These are phyloP conservation scores for Anneissia japonica DNA, from an alignment of 35 echinoderm and acorn worm species.

Conservation along the genomic window DNA sequence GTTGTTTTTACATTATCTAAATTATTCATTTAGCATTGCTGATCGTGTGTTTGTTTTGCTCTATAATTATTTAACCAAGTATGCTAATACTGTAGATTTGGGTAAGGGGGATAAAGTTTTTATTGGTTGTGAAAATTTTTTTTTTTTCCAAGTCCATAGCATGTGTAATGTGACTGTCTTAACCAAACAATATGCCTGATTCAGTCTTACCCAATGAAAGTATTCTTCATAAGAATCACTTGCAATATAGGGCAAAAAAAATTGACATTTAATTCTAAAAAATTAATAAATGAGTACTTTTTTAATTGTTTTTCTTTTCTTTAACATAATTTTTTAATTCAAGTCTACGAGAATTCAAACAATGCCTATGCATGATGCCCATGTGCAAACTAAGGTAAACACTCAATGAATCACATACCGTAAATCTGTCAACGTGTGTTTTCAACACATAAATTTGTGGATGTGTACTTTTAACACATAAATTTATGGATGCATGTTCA, in stretches of 20 bases:
- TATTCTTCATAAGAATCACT: no score
- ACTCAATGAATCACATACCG: no score
- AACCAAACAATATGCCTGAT: background rate
- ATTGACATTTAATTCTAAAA: background rate
- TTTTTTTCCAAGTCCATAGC: background rate
- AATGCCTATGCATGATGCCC: constrained; percentile 47
- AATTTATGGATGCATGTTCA: no score
- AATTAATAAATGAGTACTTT: background rate
- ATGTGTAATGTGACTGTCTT: background rate
- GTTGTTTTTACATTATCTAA: no score
- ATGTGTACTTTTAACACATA: no score
- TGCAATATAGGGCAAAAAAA: no score
- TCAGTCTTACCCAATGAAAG: no score
- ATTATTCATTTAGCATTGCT: no score
- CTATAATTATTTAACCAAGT: no score
- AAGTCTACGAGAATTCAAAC: constrained; percentile 57
- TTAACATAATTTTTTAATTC: background rate
- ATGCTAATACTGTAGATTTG: no score
- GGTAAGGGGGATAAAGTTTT: background rate
- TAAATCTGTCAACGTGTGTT: background rate
- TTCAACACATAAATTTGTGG: no score
- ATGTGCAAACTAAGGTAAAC: constrained; percentile 77
- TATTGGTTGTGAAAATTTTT: background rate
- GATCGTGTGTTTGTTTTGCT: no score
- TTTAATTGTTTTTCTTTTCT: constrained; percentile 19